Evolutionary conservation across 2,888 invertebrate species (phyloP).

Genomic region (Cantharis rufa): DNA sequence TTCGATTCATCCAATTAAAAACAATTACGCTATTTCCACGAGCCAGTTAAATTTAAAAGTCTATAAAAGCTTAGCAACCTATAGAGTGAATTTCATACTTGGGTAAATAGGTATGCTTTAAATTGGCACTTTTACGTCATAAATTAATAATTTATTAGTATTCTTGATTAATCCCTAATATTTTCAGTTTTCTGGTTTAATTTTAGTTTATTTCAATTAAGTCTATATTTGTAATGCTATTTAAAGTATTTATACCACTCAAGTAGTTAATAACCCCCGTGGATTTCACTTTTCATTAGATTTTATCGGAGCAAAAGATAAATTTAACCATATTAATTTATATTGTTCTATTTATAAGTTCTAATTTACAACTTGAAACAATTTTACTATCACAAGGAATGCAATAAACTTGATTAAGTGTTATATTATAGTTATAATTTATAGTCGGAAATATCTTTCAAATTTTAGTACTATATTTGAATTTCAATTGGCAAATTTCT

Average conservation of each 20-base stretch:
- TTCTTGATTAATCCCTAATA: background rate
- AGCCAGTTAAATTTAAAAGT: background rate
- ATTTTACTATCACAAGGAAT: background rate
- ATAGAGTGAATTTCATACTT: background rate
- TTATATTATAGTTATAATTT: background rate
- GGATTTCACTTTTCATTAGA: background rate
- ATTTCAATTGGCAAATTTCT: conserved; percentile 4
- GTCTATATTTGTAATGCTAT: background rate
- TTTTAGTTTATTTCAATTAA: background rate
- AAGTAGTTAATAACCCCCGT: background rate
- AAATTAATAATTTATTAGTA: background rate
- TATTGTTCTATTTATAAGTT: background rate
- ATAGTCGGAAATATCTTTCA: background rate
- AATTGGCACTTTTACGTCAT: background rate
- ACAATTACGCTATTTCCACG: background rate
- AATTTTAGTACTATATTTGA: background rate
- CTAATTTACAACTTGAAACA: background rate
- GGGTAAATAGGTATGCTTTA: background rate
- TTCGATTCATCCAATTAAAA: background rate
- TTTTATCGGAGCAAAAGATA: background rate
- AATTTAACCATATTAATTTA: background rate
- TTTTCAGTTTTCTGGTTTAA: background rate
- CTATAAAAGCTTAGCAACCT: background rate
- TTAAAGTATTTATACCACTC: background rate
- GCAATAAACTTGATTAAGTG: background rate